Base-by-base conservation (phyloP, 2,113 vertebrate species). In the Procavia capensis region DNA sequence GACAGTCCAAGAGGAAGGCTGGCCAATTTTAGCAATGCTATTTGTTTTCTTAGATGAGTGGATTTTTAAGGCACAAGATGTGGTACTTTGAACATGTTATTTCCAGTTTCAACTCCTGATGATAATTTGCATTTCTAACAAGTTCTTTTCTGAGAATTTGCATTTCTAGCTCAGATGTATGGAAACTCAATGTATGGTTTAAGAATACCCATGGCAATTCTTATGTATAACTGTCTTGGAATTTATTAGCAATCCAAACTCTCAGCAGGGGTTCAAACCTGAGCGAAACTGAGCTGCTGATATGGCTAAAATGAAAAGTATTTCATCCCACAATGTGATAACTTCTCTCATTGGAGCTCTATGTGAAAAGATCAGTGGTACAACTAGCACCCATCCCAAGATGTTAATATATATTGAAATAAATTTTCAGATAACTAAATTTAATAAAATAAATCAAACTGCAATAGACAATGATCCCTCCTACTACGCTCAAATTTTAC, bases 221-320 rank as follows among this genome's bases (percentile, higher is more conserved):
- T 54, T 54, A 54, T 4, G 50, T 54, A 54, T 54, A 54, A 54
- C 50, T 54, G 13, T 16, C 50, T 16, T 3, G 13, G 50, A 54
- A 54, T 3, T 54, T 54, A 16, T 54, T 17, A 54, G 50, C 14
- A 54, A 54, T 16, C 13, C 50, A 54, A 54, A 54, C 14, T 54
- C 50, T 54, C 50, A 54, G 50, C 10, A 16, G 50, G 50, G 8
- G 8, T 54, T 54, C n/a, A 16, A 54, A 54, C 11, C 50, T 54
- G 50, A 54, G 50, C 17, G 50, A 50, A 50, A 54, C 50, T 16
- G 14, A 16, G 50, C 50, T 78, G 80, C 80, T 96, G 94, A 83
- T 61, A 94, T 50, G 68, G 74, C 83, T 85, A 83, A 96, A 97
- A 98, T 96, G 94, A 87, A 97, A 96, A 97, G 39, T 31, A 64